Base-by-base conservation (phyloP, 2,113 vertebrate species). In the Gymnobelideus leadbeateri region DNA sequence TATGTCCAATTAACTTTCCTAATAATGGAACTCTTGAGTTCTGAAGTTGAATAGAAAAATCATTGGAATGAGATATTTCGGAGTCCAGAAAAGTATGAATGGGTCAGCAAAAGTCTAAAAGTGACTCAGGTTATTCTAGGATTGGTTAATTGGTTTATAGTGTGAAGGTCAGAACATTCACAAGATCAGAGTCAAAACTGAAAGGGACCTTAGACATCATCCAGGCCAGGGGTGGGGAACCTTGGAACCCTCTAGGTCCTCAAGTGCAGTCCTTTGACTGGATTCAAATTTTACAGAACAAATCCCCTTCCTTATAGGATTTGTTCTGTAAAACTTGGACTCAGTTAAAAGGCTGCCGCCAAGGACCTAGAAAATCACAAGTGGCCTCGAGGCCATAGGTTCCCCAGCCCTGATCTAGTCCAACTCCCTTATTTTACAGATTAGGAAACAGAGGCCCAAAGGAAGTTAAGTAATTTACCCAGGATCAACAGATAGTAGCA, bases 11-110 rank as follows among this genome's bases (percentile, higher is more conserved):
- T 43, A n/a, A 43, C 43, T 90, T 92, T 92, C 16, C 46, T 61
- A 52, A 90, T 53, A 23, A 50, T 43, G 21, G 25, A 46, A 47
- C 89, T 84, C 0, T 51, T 52, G n/a, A 21, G 2, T 92, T 92
- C 51, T 92, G 26, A 94, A 47, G 9, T 11, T 54, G 24, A 53
- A 53, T 68, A 16, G 10, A 24, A 53, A 92, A 89, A 53, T 2
- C 37, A 57, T 9, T 47, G 43, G 55, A 46, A 92, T 90, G n/a
- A 93, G 94, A 47, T 37, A 94, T 50, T 46, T 19, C 16, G 55
- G 77, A 68, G 37, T 23, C 19, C 89, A 10, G 68, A 4, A 94
- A 92, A 89, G 53, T 93, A 94, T 52, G 57, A 95, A 90, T 89
- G 21, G 26, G 46, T 7, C 54, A 10, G 25, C 16, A 43, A 84